Evolutionary conservation across 2,797 vertebrate genomes (phyloP).

Genomic region (Phaenicophaeus curvirostris): DNA sequence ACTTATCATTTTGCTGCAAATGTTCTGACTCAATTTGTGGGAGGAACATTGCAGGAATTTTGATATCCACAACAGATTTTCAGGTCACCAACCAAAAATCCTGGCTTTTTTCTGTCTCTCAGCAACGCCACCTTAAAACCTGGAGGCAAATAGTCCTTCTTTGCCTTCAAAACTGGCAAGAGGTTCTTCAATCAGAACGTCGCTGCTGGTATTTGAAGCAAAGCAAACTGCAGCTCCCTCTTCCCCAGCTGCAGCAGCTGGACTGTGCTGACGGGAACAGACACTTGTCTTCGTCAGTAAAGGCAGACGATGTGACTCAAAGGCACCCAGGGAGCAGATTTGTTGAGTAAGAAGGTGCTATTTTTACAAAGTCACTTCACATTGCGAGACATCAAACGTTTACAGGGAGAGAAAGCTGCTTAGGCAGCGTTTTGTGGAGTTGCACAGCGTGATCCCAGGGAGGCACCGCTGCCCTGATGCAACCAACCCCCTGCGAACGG

Average conservation of each 20-base stretch:
- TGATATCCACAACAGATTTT: background rate
- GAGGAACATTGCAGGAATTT: background rate
- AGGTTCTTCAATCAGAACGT: background rate
- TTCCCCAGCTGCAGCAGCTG: background rate
- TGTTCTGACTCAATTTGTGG: background rate
- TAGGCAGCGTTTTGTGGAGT: background rate
- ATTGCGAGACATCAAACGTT: background rate
- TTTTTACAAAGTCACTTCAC: conserved; percentile 32
- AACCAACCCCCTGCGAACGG: rapidly evolving
- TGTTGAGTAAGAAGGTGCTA: conserved; percentile 38
- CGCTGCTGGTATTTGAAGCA: background rate
- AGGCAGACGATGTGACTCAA: background rate
- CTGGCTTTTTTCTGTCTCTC: background rate
- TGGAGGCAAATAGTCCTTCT: background rate
- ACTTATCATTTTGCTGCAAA: background rate
- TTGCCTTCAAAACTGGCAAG: background rate
- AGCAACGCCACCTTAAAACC: background rate
- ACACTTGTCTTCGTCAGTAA: background rate
- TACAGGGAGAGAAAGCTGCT: conserved; percentile 36
- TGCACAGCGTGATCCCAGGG: background rate
- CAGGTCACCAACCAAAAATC: conserved; percentile 34
- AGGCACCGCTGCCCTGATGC: background rate
- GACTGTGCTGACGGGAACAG: background rate
- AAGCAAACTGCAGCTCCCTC: background rate
- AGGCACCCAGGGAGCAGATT: conserved; percentile 25